Evolutionary conservation across 2,113 vertebrate species (phyloP), one percentile per base, ranked within the genome.

Genomic region (Forbesichthys papilliferus): DNA sequence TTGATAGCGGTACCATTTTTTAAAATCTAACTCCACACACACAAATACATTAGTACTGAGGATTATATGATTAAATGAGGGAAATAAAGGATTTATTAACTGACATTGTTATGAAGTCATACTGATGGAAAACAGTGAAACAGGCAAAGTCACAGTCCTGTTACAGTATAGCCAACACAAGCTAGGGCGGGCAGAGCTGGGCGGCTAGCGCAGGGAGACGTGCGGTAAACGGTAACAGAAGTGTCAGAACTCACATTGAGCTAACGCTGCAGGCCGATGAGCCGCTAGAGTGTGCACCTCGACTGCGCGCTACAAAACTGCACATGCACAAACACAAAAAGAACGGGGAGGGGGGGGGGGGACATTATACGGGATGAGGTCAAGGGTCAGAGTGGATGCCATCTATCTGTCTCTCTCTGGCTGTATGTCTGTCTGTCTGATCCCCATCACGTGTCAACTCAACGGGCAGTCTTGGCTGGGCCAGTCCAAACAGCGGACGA

Each of bases 241-340:
- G 93, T 91, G 74, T 93, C 85, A 82, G 93, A 90, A 92, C 96
- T 97, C 96, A 98, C 96, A 95, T 95, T 95, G 96, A 97, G 93
- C 94, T 95, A 92, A 95, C 92, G 94, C 95, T 97, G 96, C 94
- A 96, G 94, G 95, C 93, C 90, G 96, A 96, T 88, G 94, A 95
- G 95, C 95, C 95, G 95, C 93, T 93, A 93, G 95, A 96, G 85
- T 94, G 93, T 91, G 93, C 87, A 95, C 93, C 94, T 94, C 93
- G 95, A 93, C 94, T 93, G 93, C 94, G 95, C 95, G 94, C 96
- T 96, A 96, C 94, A 96, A 96, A 96, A 96, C 95, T 97, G 96
- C 92, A 95, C 95, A 95, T 96, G 95, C 94, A 94, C 94, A 91
- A 94, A 94, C 84, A 91, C 92, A 82, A 82, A 88, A 69, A 87